Conservation (phyloP, 2,113 vertebrate genomes). For the Dunckerocampus dactyliophorus region DNA sequence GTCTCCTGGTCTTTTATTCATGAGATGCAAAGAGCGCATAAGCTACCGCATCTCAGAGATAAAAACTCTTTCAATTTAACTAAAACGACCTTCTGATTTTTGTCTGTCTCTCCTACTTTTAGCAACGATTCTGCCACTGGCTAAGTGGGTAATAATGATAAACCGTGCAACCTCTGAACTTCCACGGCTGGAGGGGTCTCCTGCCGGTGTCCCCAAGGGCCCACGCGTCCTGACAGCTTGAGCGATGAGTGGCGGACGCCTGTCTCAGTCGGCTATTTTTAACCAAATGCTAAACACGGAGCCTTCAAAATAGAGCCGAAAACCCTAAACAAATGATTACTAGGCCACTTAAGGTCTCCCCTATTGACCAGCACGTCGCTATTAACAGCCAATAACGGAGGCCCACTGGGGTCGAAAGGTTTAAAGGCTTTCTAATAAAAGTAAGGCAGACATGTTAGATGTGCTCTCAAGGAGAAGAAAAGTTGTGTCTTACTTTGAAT, state of each 20-base stretch:
- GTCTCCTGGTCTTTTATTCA: constrained; percentile 49
- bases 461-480: constrained; percentile 60
- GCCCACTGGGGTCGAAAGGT: constrained; percentile 82
- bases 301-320: constrained; percentile 74
- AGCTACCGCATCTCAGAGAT: neutral
- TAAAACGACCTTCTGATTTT: neutral
- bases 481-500: constrained; percentile 81
- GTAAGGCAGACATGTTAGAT: constrained; percentile 71
- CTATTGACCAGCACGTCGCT: constrained; percentile 81
- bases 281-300: constrained; percentile 84
- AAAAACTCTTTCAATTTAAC: neutral
- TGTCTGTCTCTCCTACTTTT: constrained; percentile 25
- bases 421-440: constrained; percentile 89
- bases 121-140: constrained; percentile 32
- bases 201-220: constrained; percentile 45
- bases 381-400: constrained; percentile 86
- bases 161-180: constrained; percentile 65
- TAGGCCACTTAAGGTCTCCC: constrained; percentile 83
- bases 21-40: constrained; percentile 40
- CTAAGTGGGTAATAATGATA: constrained; percentile 59
- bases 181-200: constrained; percentile 60
- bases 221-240: constrained; percentile 62
- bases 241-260: constrained; percentile 57
- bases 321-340: constrained; percentile 82
- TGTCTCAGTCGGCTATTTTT: constrained; percentile 83